Conservation (phyloP, 1,140 invertebrate genomes). For the Diachasmimorpha longicaudata region DNA sequence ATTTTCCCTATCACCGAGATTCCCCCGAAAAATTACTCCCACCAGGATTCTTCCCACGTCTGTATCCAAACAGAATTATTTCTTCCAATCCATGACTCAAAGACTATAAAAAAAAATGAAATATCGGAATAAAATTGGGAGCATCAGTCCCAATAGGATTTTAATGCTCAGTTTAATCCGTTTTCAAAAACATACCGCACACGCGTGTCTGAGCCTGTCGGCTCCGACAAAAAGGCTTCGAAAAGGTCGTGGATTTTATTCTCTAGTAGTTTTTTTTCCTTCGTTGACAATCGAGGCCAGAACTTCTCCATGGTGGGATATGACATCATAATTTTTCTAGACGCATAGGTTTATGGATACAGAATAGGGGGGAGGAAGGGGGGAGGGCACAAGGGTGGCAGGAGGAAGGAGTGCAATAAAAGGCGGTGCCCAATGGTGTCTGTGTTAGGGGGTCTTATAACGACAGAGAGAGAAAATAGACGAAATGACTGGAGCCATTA, state of each 20-base stretch:
- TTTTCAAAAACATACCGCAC: conserved; percentile 7
- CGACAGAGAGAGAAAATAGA: conserved; percentile 42
- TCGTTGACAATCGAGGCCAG: conserved; percentile 16
- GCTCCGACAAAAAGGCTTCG: not conserved
- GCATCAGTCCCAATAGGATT: not conserved
- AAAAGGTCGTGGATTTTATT: conserved; percentile 3
- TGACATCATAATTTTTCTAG: conserved; percentile 42
- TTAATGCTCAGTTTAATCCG: not conserved
- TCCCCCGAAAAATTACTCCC: too few species aligned
- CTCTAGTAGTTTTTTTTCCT: not conserved
- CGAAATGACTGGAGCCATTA: conserved; percentile 48
- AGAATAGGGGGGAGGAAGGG: not conserved
- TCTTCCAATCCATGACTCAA: not conserved
- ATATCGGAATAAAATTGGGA: not conserved
- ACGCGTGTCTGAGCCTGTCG: not conserved
- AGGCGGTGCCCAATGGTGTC: not conserved
- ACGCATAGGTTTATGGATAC: not conserved
- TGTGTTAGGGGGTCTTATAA: not conserved
- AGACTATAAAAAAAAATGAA: not conserved
- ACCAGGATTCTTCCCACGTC: too few species aligned
- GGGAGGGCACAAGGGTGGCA: not conserved
- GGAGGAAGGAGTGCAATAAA: not conserved
- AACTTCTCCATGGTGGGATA: conserved; percentile 11
- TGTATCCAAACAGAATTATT: too few species aligned
- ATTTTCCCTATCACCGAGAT: too few species aligned